Base-by-base conservation (phyloP, 2,113 vertebrate genomes). In the Hassar affinis region DNA sequence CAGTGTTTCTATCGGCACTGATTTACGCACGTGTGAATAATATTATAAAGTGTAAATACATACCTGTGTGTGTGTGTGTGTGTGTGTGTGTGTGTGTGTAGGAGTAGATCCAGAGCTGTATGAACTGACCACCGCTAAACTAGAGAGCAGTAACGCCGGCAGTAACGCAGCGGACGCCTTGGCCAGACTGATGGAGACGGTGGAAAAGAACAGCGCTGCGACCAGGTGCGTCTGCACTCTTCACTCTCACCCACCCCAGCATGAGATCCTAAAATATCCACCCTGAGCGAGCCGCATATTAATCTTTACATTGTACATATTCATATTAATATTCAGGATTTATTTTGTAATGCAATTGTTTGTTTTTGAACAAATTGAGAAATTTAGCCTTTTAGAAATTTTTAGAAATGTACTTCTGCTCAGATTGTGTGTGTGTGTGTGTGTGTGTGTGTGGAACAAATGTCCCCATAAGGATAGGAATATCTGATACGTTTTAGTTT, bases 41-140 rank as follows among this genome's bases (percentile, higher is more conserved):
- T 61, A 61, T 27, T 61, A n/a, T 62, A 30, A 17, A 18, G 61
- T 33, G 61, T 64, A 62, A 30, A 17, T 54, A 6, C 25, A 52
- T 57, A n/a, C 45, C 12, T 80, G 27, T 79, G 56, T 52, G 61
- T 54, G 15, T 75, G 75, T 72, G 64, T 11, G 33, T 49, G 25
- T 33, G 8, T n/a, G 30, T 49, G 47, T 68, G 6, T 69, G 7
- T 82, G 77, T 57, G 59, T 61, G 6, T 87, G 88, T 95, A 97
- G 96, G 96, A 93, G 95, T 98, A 90, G 96, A 98, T 92, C 96
- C 94, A 83, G 97, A 98, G 90, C 93, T 98, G 87, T 97, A 96
- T 88, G 95, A 97, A 82, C 90, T 98, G 93, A 96, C 95, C 89
- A 96, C 96, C 57, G 94, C 95, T 90, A 96, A 96, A 91, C 91